A percentile compares a stretch with the other conserved stretches of the same genome.
Evolutionary conservation across 2,888 invertebrate genomes (phyloP).

Genomic region (Aricia artaxerxes): DNA sequence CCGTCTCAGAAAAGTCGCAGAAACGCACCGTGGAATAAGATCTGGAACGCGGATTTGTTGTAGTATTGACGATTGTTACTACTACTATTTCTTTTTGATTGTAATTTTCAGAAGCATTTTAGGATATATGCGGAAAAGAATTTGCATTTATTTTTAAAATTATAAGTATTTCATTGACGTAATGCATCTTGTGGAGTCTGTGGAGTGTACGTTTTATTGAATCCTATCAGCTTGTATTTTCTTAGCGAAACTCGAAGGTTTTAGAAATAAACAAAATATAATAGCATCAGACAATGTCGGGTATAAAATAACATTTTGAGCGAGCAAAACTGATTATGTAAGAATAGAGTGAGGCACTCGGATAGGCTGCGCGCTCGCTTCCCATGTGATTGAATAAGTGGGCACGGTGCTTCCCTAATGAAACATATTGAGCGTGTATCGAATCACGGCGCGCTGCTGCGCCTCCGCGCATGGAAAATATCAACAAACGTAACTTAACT

Average conservation of each 20-base stretch:
- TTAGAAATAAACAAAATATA: neutral
- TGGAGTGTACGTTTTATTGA: neutral
- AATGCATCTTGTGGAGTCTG: neutral
- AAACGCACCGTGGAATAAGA: conserved; percentile 52
- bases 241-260: neutral
- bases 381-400: conserved; percentile 77
- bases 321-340: conserved; percentile 71
- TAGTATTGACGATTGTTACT: neutral
- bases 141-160: neutral
- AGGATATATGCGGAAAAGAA: neutral
- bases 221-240: neutral
- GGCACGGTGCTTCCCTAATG: conserved; percentile 71
- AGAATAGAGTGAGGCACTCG: conserved; percentile 62
- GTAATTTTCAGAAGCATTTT: neutral
- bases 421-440: conserved; percentile 80
- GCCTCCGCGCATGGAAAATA: conserved; percentile 67
- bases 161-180: neutral
- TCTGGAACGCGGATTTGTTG: conserved; percentile 43
- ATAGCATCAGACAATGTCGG: conserved; percentile 45
- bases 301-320: conserved; percentile 50
- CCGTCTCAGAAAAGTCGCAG: conserved; percentile 51
- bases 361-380: conserved; percentile 56
- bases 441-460: conserved; percentile 73
- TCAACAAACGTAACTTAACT: conserved; percentile 76
- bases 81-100: neutral